Evolutionary conservation across 2,888 invertebrate species (phyloP).

Genomic region (Helobdella robusta): DNA sequence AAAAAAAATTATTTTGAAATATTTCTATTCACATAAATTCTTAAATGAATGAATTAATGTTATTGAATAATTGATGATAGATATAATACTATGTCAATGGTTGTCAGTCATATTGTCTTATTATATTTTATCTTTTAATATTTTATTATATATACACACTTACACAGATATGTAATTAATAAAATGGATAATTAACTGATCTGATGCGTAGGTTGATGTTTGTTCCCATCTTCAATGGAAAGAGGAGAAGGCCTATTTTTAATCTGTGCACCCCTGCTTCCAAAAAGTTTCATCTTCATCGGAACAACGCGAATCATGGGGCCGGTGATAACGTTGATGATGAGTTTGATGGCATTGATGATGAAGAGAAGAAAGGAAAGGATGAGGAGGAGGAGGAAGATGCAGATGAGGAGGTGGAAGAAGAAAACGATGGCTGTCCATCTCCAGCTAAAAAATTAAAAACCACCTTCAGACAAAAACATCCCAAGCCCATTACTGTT

Average conservation of each 20-base stretch:
- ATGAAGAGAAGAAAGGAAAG: background rate
- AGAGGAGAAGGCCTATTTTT: background rate
- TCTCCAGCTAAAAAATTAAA: background rate
- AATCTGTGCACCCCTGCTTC: background rate
- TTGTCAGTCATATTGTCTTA: no score
- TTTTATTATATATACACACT: no score
- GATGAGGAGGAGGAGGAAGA: constrained; percentile 12
- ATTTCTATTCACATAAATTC: no score
- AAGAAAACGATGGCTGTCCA: background rate
- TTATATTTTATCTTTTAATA: no score
- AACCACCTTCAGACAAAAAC: background rate
- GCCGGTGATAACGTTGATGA: background rate
- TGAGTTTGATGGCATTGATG: background rate
- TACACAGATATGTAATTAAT: no score
- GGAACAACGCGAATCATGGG: background rate
- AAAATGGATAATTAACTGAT: no score
- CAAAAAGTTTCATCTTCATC: background rate
- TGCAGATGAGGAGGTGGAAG: background rate
- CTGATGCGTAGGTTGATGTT: background rate
- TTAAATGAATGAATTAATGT: no score
- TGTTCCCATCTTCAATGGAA: background rate
- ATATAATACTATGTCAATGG: no score
- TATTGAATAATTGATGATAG: no score
- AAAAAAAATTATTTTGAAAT: no score
- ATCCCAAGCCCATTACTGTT: constrained; percentile 4